These are phyloP conservation scores for Aurelia sp. DNA, from an alignment of 30 jellyfish, hydroid and myxozoan genomes.

Conservation along the genomic window DNA sequence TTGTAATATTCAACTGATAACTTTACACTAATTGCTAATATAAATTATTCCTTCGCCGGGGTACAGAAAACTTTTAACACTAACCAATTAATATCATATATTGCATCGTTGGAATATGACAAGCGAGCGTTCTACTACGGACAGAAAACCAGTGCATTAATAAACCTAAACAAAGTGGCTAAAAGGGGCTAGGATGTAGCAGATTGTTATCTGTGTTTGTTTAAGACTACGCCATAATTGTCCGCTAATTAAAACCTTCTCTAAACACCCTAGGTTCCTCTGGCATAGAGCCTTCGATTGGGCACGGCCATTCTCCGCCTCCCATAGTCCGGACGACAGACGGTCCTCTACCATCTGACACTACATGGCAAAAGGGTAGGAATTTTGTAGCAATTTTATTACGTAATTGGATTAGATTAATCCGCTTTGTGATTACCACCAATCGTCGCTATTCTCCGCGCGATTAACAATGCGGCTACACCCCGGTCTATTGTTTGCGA, in stretches of 20 bases:
- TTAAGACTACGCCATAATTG: not conserved
- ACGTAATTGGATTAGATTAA: slow-evolving; percentile 61
- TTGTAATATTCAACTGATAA: too few relatives aligned
- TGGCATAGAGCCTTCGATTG: slow-evolving; percentile 84
- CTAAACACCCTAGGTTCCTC: slow-evolving; percentile 84
- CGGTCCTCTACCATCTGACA: slow-evolving; percentile 78
- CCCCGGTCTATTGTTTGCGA: slow-evolving; percentile 33
- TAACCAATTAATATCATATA: too few relatives aligned
- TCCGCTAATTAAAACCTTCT: slow-evolving; percentile 42
- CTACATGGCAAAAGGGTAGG: slow-evolving; percentile 95
- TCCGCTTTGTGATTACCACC: slow-evolving; percentile 56
- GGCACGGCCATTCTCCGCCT: slow-evolving; percentile 51
- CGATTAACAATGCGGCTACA: slow-evolving; percentile 39
- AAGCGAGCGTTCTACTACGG: too few relatives aligned
- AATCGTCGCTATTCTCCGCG: slow-evolving; percentile 33
- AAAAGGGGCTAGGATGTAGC: slow-evolving; percentile 80
- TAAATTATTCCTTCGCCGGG: too few relatives aligned
- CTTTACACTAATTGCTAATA: too few relatives aligned
- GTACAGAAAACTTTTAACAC: too few relatives aligned
- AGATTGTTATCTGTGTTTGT: slow-evolving; percentile 9
- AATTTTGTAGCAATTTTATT: slow-evolving; percentile 70
- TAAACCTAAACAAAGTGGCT: slow-evolving; percentile 62
- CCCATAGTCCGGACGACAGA: slow-evolving; percentile 65
- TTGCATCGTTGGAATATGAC: too few relatives aligned
- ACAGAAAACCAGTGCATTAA: too few relatives aligned